phyloP scores from a whole-genome alignment of 2,888 invertebrate genomes.

The Mellilla xanthometata region DNA sequence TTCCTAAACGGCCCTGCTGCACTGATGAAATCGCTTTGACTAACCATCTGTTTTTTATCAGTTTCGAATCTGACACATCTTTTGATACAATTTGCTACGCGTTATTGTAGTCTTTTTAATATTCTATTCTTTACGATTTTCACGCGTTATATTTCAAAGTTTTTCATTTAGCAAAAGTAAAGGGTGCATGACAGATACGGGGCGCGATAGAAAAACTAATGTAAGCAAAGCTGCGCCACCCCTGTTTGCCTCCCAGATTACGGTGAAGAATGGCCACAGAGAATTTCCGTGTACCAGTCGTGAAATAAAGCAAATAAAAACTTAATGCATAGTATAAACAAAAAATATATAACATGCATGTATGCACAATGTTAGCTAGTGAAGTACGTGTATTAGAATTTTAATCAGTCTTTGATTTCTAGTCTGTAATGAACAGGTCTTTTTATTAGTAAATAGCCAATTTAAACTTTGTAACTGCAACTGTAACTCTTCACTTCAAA shows the following conservation, averaged over 20 bases:
- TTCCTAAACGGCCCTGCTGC: not conserved
- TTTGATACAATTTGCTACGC: not conserved
- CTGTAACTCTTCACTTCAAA: too few relatives aligned
- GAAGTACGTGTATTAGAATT: too few relatives aligned
- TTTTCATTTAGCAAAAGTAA: slow-evolving; percentile 4
- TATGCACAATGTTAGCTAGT: too few relatives aligned
- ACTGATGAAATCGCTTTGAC: not conserved
- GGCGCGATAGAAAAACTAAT: slow-evolving; percentile 49
- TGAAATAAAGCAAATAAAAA: not conserved
- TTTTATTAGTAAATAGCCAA: too few relatives aligned
- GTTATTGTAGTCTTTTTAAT: not conserved
- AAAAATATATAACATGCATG: too few relatives aligned
- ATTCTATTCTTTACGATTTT: not conserved
- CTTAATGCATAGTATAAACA: too few relatives aligned
- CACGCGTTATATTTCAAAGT: slow-evolving; percentile 3
- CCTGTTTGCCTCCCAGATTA: slow-evolving; percentile 64
- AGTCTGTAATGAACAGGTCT: too few relatives aligned
- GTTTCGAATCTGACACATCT: not conserved
- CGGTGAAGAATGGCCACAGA: slow-evolving; percentile 43
- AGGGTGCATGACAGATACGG: slow-evolving; percentile 13
- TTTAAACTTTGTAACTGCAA: too few relatives aligned
- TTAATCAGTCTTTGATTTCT: too few relatives aligned
- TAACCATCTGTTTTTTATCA: not conserved
- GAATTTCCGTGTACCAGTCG: slow-evolving; percentile 13
- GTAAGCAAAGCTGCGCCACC: slow-evolving; percentile 43